Evolutionary conservation across 2,888 invertebrate species (phyloP).

Genomic region (Callimorpha dominula): DNA sequence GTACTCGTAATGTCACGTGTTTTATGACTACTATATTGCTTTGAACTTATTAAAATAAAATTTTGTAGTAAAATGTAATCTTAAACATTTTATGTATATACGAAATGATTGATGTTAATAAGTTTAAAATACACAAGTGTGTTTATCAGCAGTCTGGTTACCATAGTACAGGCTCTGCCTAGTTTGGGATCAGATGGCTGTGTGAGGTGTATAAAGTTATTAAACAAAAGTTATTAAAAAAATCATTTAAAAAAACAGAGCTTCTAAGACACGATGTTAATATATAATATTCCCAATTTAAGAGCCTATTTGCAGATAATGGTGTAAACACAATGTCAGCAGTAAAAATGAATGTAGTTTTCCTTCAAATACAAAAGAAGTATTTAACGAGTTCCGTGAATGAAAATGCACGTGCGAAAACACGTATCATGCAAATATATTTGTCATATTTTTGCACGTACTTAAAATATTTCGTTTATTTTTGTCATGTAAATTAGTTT

Average conservation of each 20-base stretch:
- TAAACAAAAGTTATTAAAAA: too few relatives aligned
- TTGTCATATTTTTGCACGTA: slow-evolving; percentile 1
- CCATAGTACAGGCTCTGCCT: too few relatives aligned
- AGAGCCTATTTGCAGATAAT: background rate
- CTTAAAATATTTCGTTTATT: background rate
- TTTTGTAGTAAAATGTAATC: background rate
- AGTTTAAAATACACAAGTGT: too few relatives aligned
- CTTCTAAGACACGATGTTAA: background rate
- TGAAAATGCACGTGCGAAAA: background rate
- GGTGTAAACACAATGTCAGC: background rate
- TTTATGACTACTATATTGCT: background rate
- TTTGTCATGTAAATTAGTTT: background rate
- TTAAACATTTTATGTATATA: background rate
- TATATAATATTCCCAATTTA: background rate
- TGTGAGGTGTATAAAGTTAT: too few relatives aligned
- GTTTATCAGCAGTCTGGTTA: too few relatives aligned
- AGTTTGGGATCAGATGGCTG: too few relatives aligned
- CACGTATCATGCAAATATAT: background rate
- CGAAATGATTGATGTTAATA: too few relatives aligned
- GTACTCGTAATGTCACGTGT: background rate
- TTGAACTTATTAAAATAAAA: background rate
- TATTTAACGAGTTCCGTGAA: slow-evolving; percentile 7
- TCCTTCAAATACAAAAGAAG: background rate
- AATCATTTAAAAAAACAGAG: background rate
- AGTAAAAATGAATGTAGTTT: background rate